Base-by-base conservation (phyloP, 2,888 invertebrate species). In the Eupelmus urozonus region DNA sequence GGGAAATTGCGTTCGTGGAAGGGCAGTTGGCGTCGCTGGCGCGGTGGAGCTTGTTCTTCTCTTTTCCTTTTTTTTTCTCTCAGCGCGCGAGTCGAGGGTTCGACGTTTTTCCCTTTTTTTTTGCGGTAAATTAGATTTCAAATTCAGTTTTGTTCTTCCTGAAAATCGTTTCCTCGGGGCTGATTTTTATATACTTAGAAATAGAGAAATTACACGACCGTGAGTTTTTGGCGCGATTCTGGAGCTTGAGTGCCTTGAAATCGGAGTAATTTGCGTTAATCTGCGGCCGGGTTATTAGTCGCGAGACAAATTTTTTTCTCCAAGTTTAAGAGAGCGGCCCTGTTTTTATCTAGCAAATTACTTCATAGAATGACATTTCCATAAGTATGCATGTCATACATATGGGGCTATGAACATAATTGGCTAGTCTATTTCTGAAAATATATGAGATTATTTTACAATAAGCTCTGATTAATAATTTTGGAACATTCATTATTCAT, bases 1-100 rank as follows among this genome's bases (percentile, higher is more conserved):
- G 69, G 76, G 25, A 79, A 79, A 79, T 79, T 79, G 76, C 72
- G 71, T 79, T 79, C 79, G 66, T 45, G 57, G 79, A 79, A 79
- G 72, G 74, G 65, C 74, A 78, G 62, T 79, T 71, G 76, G 42
- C 23, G 9, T 40, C 18, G 9, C 40, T 25, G 18, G 53, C 57
- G 16, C 9, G 34, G 5, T 34, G 45, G 13, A 13, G 45, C 9
- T 49, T 16, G 55, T 16, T 45, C 57, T 57, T 57, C 16, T 4
- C 11, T 59, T 25, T 27, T 20, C 23, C 13, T 49, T 57, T 66
- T 70, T 23, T 53, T 34, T 23, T 27, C 45, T 42, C 51, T 34
- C 9, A 5, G 27, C 29, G 45, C 29, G 27, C 66, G 27, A n/a
- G 4, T 45, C 3, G 23, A 34, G 34, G 9, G 9, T n/a, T n/a